Percentiles rank a stretch among this genome's conserved stretches.
Conservation (phyloP, 1,140 invertebrate species). For the Armadillidium nasatum region DNA sequence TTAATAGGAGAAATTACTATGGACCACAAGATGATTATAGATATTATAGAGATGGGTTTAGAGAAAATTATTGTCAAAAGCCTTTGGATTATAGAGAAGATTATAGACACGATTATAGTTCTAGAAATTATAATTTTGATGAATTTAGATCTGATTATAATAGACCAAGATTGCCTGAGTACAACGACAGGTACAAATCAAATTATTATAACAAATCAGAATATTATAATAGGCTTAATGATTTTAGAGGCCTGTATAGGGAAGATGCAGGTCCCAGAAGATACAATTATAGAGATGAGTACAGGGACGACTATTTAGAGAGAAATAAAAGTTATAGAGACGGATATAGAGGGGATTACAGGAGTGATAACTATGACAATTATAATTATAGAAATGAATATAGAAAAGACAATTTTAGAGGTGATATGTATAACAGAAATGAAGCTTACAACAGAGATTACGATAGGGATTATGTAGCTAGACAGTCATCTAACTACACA, state of each 20-base stretch:
- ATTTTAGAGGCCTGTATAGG: neutral
- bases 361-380: no score
- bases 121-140: neutral
- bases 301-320: neutral
- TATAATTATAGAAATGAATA: neutral
- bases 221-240: neutral
- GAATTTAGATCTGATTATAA: neutral
- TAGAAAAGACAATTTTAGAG: neutral
- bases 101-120: neutral
- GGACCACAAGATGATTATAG: neutral
- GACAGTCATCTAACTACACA: neutral
- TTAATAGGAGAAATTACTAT: neutral
- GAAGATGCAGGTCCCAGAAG: neutral
- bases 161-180: neutral
- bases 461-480: neutral
- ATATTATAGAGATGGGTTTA: neutral
- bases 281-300: neutral
- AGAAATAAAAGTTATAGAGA: neutral
- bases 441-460: neutral
- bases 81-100: slow-evolving; percentile 1
- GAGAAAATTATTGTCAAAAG: neutral
- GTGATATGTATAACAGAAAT: neutral
- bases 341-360: neutral
- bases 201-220: neutral
- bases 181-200: neutral